phyloP scores from a whole-genome alignment of 2,888 invertebrate genomes.

The Cheilosia vernalis region DNA sequence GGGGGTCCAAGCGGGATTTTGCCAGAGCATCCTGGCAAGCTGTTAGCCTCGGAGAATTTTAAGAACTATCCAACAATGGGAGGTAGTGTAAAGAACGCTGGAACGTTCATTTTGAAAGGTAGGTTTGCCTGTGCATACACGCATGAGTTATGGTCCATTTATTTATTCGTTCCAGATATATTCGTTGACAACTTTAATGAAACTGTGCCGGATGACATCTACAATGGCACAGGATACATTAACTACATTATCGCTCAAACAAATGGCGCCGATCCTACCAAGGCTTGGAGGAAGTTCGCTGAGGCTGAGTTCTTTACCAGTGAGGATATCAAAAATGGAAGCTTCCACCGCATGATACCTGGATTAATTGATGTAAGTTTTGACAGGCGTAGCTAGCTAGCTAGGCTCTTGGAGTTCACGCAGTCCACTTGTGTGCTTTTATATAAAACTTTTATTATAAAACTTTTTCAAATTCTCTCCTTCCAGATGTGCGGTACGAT shows the following conservation, averaged over 20 bases:
- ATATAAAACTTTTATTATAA: too few relatives aligned
- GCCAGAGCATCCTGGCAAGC: conserved; percentile 79
- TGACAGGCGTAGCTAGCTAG: too few relatives aligned
- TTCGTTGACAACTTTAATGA: conserved; percentile 81
- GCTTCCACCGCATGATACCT: conserved; percentile 83
- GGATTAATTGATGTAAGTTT: conserved; percentile 84
- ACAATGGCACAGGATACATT: conserved; percentile 79
- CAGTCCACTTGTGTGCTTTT: too few relatives aligned
- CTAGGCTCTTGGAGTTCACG: too few relatives aligned
- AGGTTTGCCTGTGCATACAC: conserved; percentile 43
- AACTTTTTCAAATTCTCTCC: not conserved
- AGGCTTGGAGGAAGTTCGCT: conserved; percentile 83
- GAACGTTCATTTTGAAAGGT: conserved; percentile 83
- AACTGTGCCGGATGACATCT: conserved; percentile 78
- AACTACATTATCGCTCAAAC: conserved; percentile 80
- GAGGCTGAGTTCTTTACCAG: conserved; percentile 83
- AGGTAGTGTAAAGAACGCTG: conserved; percentile 84
- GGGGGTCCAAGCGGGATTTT: conserved; percentile 82
- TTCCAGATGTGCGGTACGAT: conserved; percentile 83
- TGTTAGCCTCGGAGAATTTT: conserved; percentile 76
- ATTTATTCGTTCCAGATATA: conserved; percentile 76
- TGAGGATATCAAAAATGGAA: conserved; percentile 81
- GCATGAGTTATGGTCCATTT: not conserved
- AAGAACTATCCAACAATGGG: conserved; percentile 82
- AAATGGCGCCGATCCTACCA: conserved; percentile 83